Percentiles rank a stretch among this genome's conserved stretches.
Conservation (phyloP, 2,113 vertebrate genomes). For the Nycticorax nycticorax region DNA sequence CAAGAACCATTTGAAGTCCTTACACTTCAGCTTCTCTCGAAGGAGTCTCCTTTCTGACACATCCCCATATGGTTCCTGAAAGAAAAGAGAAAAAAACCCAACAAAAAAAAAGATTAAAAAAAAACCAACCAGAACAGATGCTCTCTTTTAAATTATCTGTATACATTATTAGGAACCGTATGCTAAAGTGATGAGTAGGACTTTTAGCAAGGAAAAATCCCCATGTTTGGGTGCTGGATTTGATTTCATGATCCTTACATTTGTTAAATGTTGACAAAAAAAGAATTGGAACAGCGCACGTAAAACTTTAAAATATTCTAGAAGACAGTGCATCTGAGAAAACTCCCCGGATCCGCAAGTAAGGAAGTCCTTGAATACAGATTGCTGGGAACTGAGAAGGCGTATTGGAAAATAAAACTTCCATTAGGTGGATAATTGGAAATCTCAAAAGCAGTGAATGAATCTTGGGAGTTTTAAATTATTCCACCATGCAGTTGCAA, state of each 20-base stretch:
- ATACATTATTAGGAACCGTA: conserved; percentile 43
- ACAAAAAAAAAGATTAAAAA: background rate
- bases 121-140: background rate
- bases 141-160: conserved; percentile 32
- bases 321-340: background rate
- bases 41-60: conserved; percentile 86
- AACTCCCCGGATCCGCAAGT: background rate
- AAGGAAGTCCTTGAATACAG: background rate
- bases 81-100: background rate
- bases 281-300: background rate
- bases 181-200: conserved; percentile 8
- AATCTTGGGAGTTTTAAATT: background rate
- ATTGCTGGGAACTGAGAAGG: background rate
- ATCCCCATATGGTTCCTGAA: conserved; percentile 92
- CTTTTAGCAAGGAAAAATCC: conserved; percentile 15
- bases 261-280: conserved; percentile 31
- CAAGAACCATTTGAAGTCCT: conserved; percentile 92
- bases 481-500: background rate
- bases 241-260: conserved; percentile 32
- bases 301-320: background rate
- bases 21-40: conserved; percentile 85
- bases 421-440: background rate
- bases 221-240: conserved; percentile 17
- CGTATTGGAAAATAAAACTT: background rate
- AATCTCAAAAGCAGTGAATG: background rate